Evolutionary conservation across 2,797 vertebrate genomes (phyloP), one percentile per base, ranked within the genome.

Genomic region (Tapera naevia): DNA sequence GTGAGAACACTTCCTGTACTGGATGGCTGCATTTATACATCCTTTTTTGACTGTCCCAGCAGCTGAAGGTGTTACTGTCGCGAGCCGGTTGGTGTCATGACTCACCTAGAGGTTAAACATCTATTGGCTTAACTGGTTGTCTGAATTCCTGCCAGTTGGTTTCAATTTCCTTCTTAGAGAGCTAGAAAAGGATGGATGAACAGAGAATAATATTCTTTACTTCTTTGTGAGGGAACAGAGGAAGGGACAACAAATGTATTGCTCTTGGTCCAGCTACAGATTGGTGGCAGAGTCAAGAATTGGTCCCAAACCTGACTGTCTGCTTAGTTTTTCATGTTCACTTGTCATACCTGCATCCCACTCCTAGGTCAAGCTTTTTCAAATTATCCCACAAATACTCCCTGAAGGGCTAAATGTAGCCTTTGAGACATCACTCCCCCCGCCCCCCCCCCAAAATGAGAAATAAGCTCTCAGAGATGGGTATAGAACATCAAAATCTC

Each of bases 41-140:
- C 53, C 28, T 7, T 17, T 73, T 76, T 73, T 39, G n/a, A 18
- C 30, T 73, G 30, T 10, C 30, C 37, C 13, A 54, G 50, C 28
- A 72, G 58, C 61, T 74, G 41, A 81, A 74, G 73, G 6, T 54
- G 30, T 58, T 37, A 10, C 76, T 75, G 70, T 65, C 67, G 58
- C 61, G 30, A 10, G 16, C 30, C 0, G 0, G 32, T 39, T 65
- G 50, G n/a, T 75, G 66, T 62, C 6, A 2, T 43, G 86, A 79
- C 18, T 18, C 30, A 8, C 17, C 15, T 46, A n/a, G 76, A 86
- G 33, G 69, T 65, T 54, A 83, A 91, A 80, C 18, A 19, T 43
- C n/a, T 33, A 5, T 17, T 33, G 66, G 14, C 13, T 88, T 67
- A 78, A 70, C 65, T 61, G 48, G 11, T 27, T 69, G 39, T 8